Base-by-base conservation (phyloP, 1,140 invertebrate genomes). In the Littorina saxatilis region DNA sequence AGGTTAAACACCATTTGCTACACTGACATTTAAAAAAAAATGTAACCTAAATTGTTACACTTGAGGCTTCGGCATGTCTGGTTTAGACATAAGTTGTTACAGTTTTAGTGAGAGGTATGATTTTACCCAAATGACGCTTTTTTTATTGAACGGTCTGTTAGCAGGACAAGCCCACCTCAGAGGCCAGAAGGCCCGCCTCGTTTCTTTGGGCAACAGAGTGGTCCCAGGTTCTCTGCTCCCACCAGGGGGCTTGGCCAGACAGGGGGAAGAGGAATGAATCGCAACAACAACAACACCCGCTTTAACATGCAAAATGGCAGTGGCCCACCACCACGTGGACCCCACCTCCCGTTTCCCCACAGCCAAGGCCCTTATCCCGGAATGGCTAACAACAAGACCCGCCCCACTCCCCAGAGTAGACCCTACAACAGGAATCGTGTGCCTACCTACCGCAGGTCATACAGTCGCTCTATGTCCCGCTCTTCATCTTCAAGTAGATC, bases 401-500 rank as follows among this genome's bases (percentile, higher is more conserved):
- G 86, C 70, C 74, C 66, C 82, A 79, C 83, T 84, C 83, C 80
- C 32, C 80, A 76, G 35, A 81, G 83, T 73, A 73, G 80, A 35
- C 68, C 84, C 17, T 88, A 86, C 77, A 82, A 79, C 29, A 83
- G 82, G 61, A 82, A 86, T 50, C 82, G 87, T 63, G 87, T 87
- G 32, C 88, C 89, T 27, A 86, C 85, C 13, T 88, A 88, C 35
- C 87, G 86, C n/a, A 86, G 86, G 66, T 92, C 91, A 47, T 92
- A 83, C 47, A 86, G 85, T 70, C 68, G 80, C 20, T 85, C 85
- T 90, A 80, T 52, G 84, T 85, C 85, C 27, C 84, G 63, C 15
- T 86, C 82, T 23, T 82, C 78, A 37, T 88, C 89, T 37, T 88
- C 88, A n/a, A 93, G 94, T 79, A 90, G 92, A 68, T 90, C 79